Base-by-base conservation (phyloP, 2,888 invertebrate genomes). In the Germaria angustata region DNA sequence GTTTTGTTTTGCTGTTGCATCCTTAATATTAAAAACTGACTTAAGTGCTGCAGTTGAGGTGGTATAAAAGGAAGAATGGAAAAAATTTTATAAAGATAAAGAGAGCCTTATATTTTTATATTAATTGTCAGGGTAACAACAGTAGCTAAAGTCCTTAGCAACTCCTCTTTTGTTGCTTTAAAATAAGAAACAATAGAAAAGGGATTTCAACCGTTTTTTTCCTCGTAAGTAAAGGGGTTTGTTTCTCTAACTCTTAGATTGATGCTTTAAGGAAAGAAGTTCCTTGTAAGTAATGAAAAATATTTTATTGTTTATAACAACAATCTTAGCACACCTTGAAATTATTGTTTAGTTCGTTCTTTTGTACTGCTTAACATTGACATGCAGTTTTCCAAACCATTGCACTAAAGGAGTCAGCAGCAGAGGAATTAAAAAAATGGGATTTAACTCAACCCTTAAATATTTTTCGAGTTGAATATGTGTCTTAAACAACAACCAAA, bases 271-370 rank as follows among this genome's bases (percentile, higher is more conserved):
- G 24, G 28, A 36, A 44, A 51, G 36, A n/a, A 34, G 13, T 61
- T 63, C 53, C 17, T 0, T 59, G 11, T 49, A 66, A 80, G 66
- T 73, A 80, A 80, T 73, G 79, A 73, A 73, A 72, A 73, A 77
- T 59, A 44, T 44, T 68, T 59, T 44, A 73, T 80, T 80, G 72
- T 80, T 68, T 59, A 53, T 51, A 73, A 73, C 51, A 57, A 73
- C 49, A 66, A 71, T 82, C 82, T 82, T 82, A 79, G 75, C 75
- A 79, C 82, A 82, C 82, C 79, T 82, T 79, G 78, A 82, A 79
- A 65, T 75, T 49, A 53, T 77, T 77, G 32, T 61, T 2, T 51
- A 2, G n/a, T 57, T 36, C 9, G n/a, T 57, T 36, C 9, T 49
- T 17, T 34, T 63, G 13, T 46, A n/a, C 7, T 20, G 1, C 22